Conservation (phyloP, 2,797 vertebrate species). For the Hipposideros larvatus region DNA sequence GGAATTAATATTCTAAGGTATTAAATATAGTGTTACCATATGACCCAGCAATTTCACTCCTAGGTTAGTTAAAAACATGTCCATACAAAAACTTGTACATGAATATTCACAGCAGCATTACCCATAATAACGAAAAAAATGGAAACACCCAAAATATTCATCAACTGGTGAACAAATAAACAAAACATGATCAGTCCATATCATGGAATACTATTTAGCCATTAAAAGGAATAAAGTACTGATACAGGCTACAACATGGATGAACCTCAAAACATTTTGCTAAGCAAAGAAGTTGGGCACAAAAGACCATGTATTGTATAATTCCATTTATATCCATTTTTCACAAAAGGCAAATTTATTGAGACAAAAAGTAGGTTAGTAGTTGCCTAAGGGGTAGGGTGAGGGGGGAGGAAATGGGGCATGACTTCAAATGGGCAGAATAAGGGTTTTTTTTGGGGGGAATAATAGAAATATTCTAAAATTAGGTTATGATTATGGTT, state of each 20-base stretch:
- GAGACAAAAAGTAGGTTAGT: neutral
- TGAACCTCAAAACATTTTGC: neutral
- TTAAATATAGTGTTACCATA: neutral
- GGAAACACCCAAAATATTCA: neutral
- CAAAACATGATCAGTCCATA: neutral
- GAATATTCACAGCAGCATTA: neutral
- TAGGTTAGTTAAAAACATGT: neutral
- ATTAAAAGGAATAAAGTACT: neutral
- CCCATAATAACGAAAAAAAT: neutral
- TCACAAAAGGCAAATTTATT: neutral
- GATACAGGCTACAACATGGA: fast-evolving
- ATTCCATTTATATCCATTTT: neutral
- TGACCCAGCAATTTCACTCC: neutral
- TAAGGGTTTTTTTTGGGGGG: neutral
- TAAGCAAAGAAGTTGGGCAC: neutral
- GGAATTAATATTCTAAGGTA: neutral
- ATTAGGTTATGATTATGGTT: neutral
- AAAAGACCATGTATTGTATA: neutral
- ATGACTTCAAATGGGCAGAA: no score
- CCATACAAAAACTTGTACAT: neutral
- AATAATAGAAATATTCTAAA: neutral
- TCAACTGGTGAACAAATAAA: neutral
- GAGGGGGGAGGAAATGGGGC: neutral
- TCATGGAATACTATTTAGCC: neutral
- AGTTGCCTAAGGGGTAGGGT: no score